Evolutionary conservation across 2,797 vertebrate species (phyloP).

Genomic region (Percopsis omiscomaycus): DNA sequence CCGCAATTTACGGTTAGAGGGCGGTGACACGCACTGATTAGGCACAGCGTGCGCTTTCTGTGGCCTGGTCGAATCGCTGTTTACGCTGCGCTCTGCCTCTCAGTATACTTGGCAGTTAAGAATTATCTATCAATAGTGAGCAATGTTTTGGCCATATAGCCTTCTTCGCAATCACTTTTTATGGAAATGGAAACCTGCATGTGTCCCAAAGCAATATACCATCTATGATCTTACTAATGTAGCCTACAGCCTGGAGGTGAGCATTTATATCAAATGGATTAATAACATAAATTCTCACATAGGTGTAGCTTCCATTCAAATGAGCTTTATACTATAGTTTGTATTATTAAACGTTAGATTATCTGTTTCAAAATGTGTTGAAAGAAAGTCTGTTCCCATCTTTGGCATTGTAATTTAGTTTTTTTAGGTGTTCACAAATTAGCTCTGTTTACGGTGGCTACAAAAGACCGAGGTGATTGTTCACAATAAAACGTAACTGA

Average conservation of each 20-base stretch:
- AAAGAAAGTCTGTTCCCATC: no score
- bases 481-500: no score
- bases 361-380: slow-evolving; percentile 32
- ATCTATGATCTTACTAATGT: slow-evolving; percentile 49
- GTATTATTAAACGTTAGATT: neutral
- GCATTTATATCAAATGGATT: slow-evolving; percentile 40
- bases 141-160: slow-evolving; percentile 20
- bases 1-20: no score
- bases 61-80: no score
- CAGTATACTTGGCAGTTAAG: slow-evolving; percentile 24
- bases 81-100: slow-evolving; percentile 8
- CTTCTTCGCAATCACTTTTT: slow-evolving; percentile 25
- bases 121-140: slow-evolving; percentile 19
- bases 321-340: slow-evolving; percentile 31
- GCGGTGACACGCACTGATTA: no score
- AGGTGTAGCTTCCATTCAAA: slow-evolving; percentile 41
- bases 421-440: no score
- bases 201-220: slow-evolving; percentile 39
- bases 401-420: no score
- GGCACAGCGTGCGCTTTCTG: no score
- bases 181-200: slow-evolving; percentile 19
- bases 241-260: slow-evolving; percentile 34
- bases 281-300: slow-evolving; percentile 47
- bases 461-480: no score
- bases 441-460: no score